Conservation (phyloP, 2,113 vertebrate species). For the Oxyruncus cristatus region DNA sequence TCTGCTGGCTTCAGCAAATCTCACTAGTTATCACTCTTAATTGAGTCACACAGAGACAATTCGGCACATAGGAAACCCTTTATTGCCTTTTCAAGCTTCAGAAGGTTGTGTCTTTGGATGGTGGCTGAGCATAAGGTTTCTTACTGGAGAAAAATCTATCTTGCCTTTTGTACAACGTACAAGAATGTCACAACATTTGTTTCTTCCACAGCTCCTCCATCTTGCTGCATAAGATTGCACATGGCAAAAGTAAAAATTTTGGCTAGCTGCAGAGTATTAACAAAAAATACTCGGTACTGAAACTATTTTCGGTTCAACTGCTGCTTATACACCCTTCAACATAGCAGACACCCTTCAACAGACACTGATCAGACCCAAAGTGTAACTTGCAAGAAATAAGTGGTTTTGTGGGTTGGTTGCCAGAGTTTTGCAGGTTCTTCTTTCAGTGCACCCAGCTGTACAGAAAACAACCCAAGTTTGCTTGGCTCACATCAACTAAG, state of each 20-base stretch:
- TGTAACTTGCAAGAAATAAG: neutral
- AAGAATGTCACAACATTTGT: neutral
- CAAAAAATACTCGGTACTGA: neutral
- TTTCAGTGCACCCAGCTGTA: neutral
- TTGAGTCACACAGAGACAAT: neutral
- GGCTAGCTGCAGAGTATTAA: neutral
- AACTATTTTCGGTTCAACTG: neutral
- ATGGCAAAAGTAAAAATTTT: neutral
- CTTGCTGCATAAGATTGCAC: neutral
- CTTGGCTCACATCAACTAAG: neutral
- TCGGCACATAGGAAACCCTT: neutral
- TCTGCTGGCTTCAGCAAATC: neutral
- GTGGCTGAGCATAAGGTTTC: neutral
- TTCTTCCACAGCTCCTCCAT: neutral
- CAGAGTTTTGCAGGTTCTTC: constrained; percentile 15
- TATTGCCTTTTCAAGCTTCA: neutral
- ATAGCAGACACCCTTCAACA: neutral
- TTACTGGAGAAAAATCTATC: neutral
- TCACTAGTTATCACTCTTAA: neutral
- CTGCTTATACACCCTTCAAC: neutral
- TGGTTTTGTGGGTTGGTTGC: neutral
- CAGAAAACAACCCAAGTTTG: constrained; percentile 3
- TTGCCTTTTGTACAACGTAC: neutral
- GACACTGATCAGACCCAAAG: neutral
- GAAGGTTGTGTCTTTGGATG: neutral